Evolutionary conservation across 2,113 vertebrate species (phyloP), one percentile per base, ranked within the genome.

Genomic region (Cyanoderma ruficeps): DNA sequence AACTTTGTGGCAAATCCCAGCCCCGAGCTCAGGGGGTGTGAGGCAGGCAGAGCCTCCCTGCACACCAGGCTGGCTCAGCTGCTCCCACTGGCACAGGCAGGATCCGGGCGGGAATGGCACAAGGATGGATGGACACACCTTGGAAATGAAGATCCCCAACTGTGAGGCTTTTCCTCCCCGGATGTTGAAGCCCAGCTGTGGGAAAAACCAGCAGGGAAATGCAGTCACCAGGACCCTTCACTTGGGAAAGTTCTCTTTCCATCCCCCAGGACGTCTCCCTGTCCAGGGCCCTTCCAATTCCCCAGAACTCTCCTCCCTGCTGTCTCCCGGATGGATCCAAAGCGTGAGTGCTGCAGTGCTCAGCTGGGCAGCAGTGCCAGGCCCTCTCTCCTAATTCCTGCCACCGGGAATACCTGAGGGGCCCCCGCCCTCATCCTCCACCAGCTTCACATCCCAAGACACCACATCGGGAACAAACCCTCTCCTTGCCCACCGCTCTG

Each of bases 71-170:
- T 6, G 16, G 64, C 96, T 82, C 88, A 20, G 70, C 47, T 50
- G 52, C 53, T 57, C 60, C 76, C 77, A 27, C 10, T 16, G 25
- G 47, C 41, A 39, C 33, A 16, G 59, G 28, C 24, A 24, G 30
- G 30, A 14, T 12, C 19, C 2, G 0, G 42, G 21, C 13, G 1
- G 70, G 41, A 33, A 9, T 0, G 10, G 52, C 25, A 27, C 50
- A 30, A 57, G 87, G 57, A 83, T 7, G 87, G 57, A 83, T 6
- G 15, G 55, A 97, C 97, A 13, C 56, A 99, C 99, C 98, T 99
- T 99, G 27, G 99, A 99, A 94, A 99, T 99, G 96, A 99, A 99
- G 97, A 99, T 99, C 28, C 99, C 99, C 85, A 99, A 93, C 96
- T 99, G 99, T 0, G 99, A 99, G 9, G 99, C 99, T 80, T 99